Percentiles rank a stretch among this genome's conserved stretches.
These are phyloP conservation scores for Frankliniella intonsa DNA, from an alignment of 2,888 invertebrate species.

Conservation along the genomic window DNA sequence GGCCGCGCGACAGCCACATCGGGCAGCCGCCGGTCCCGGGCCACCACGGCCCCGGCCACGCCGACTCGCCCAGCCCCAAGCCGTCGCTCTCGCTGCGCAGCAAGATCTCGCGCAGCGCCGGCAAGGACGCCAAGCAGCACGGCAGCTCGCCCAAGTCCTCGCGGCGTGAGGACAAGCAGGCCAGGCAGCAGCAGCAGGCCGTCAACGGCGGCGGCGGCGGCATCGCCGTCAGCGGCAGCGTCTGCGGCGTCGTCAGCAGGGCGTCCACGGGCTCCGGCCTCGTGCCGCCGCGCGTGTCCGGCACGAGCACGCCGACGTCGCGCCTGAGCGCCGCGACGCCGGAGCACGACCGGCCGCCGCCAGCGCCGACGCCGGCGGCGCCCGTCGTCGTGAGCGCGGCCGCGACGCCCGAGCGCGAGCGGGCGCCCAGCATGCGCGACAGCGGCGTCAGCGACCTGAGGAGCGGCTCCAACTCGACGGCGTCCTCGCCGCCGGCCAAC, in stretches of 20 bases:
- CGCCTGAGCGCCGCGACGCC: not conserved
- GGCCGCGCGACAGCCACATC: not conserved
- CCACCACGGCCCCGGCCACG: not conserved
- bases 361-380: not conserved
- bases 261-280: not conserved
- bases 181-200: constrained; percentile 29
- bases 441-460: constrained; percentile 21
- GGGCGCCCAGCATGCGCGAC: constrained; percentile 14
- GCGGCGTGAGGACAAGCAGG: constrained; percentile 31
- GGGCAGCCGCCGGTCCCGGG: not conserved
- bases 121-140: constrained; percentile 23
- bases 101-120: constrained; percentile 4
- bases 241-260: not conserved
- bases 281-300: not conserved
- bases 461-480: constrained; percentile 11
- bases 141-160: constrained; percentile 22
- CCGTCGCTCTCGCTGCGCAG: constrained; percentile 18
- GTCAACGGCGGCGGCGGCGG: constrained; percentile 28
- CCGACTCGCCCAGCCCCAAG: constrained; percentile 9
- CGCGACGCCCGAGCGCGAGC: not conserved
- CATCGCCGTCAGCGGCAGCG: constrained; percentile 27
- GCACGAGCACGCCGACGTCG: not conserved
- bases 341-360: not conserved
- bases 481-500: constrained; percentile 16
- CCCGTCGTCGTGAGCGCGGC: not conserved